Percentiles rank a stretch among this genome's conserved stretches.
Conservation (phyloP, 2,113 vertebrate genomes). For the Brachionichthys hirsutus region DNA sequence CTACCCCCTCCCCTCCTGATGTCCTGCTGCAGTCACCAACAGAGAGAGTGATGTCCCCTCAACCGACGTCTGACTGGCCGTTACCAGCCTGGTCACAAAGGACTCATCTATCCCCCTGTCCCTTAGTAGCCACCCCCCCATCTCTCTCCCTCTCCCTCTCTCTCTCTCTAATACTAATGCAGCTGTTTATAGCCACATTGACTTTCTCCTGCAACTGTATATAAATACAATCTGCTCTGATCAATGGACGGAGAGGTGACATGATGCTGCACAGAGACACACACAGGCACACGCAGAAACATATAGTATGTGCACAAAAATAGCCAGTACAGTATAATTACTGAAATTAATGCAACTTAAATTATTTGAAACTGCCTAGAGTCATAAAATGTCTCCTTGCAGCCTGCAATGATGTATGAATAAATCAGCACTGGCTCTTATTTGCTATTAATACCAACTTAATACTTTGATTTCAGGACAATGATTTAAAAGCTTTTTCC, state of each 20-base stretch:
- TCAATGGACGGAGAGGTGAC: conserved; percentile 49
- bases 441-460: too few species aligned
- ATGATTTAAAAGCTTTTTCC: too few species aligned
- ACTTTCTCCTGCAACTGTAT: conserved; percentile 65
- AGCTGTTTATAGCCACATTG: conserved; percentile 70
- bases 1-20: not conserved
- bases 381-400: not conserved
- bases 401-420: not conserved
- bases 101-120: conserved; percentile 61
- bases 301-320: not conserved
- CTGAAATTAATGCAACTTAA: not conserved
- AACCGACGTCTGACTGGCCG: conserved; percentile 61
- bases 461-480: too few species aligned
- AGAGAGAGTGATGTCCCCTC: conserved; percentile 63
- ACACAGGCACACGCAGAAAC: not conserved
- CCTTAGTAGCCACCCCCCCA: conserved; percentile 30
- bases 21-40: conserved; percentile 41
- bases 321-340: not conserved
- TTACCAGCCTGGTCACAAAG: conserved; percentile 56
- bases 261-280: conserved; percentile 23
- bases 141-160: not conserved
- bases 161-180: conserved; percentile 60
- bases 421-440: too few species aligned
- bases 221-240: conserved; percentile 62
- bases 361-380: not conserved